Base-by-base conservation (phyloP, 37 sponge, comb jelly and placozoan genomes). In the Diacarnus erythraeanus region DNA sequence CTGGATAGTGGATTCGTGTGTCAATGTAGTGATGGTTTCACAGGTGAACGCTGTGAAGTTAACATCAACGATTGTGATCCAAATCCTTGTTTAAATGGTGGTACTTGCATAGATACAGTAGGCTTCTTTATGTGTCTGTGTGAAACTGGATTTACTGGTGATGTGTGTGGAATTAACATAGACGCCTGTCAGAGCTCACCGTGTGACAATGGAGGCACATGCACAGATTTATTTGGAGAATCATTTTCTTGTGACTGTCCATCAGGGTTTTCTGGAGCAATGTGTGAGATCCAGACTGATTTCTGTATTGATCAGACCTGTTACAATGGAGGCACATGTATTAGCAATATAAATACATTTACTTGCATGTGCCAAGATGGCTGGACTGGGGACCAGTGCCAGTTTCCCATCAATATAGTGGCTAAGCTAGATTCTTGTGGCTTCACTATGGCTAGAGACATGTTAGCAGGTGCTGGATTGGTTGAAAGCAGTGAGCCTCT, bases 11-110 rank as follows among this genome's bases (percentile, higher is more conserved):
- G 31, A 33, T 85, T 57, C 38, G 42, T 36, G 1, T 93, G 93
- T 67, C 15, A 30, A 23, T 93, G 93, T 85, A 31, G 47, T 0
- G 12, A 33, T 27, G 90, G 84, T 15, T 91, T 67, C 72, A 91
- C 92, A 38, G 71, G 71, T 51, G 18, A 30, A 20, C 82, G 77
- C 44, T 94, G 94, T 47, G 21, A 22, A 18, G 56, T 61, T 0
- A 35, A 69, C 40, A 79, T 82, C 44, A 40, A 89, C 79, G 84
- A 89, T n/a, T 87, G 83, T 56, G 42, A 25, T 3, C 29, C 64
- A 1, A 27, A 8, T 27, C 94, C 91, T 43, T 94, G 94, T 67
- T 33, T 1, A 6, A 29, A 38, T n/a, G 25, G 20, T 31, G 66
- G 56, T 20, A 37, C 66, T 60, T 75, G 75, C 58, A 41, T 73